These are phyloP conservation scores for Vidua chalybeata DNA, from an alignment of 2,113 vertebrate genomes.

Conservation along the genomic window DNA sequence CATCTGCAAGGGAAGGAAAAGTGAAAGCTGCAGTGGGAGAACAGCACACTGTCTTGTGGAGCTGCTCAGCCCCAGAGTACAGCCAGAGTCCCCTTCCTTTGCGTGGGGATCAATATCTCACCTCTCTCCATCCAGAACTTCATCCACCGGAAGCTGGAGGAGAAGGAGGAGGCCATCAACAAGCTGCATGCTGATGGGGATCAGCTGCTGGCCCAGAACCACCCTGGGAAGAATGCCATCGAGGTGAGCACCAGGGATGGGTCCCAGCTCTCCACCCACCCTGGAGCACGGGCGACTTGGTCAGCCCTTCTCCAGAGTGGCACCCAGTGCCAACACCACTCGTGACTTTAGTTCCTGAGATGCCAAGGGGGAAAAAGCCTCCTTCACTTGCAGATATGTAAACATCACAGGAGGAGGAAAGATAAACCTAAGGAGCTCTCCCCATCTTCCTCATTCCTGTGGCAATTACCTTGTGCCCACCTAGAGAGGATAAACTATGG, in stretches of 20 bases:
- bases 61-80: background rate
- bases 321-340: background rate
- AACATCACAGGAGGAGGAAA: background rate
- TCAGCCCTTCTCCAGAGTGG: background rate
- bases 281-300: rapidly evolving
- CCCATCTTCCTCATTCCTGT: background rate
- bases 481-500: background rate
- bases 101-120: rapidly evolving
- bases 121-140: constrained; percentile 81
- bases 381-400: background rate
- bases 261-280: background rate
- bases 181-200: constrained; percentile 90
- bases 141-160: constrained; percentile 91
- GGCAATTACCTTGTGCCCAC: background rate
- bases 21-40: background rate
- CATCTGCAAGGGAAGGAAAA: background rate
- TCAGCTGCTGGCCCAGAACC: constrained; percentile 78
- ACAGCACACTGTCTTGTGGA: background rate
- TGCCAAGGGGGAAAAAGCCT: background rate
- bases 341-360: background rate
- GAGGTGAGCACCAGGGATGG: constrained; percentile 75
- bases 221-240: constrained; percentile 90
- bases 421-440: background rate
- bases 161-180: constrained; percentile 89
- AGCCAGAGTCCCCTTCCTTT: background rate